These are phyloP conservation scores for Rhinoderma darwinii DNA, from an alignment of 2,113 vertebrate genomes.

Conservation along the genomic window DNA sequence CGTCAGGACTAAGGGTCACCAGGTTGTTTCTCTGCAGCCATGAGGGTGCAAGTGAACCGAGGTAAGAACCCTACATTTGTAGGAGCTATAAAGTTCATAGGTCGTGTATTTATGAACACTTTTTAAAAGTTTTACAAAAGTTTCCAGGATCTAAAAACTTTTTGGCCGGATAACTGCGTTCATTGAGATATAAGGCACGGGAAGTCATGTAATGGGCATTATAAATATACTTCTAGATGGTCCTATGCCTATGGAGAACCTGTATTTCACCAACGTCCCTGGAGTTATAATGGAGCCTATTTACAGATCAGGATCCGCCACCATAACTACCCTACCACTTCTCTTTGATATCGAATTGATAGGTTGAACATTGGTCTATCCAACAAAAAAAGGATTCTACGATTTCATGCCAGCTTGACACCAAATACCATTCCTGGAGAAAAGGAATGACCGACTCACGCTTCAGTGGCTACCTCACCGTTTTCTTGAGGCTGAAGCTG, in stretches of 20 bases:
- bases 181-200: not conserved
- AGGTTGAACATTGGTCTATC: not conserved
- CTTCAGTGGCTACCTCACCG: constrained; percentile 87
- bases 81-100: not conserved
- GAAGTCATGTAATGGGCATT: not conserved
- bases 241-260: not conserved
- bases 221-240: not conserved
- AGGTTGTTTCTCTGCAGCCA: not conserved
- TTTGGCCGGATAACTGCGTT: not conserved
- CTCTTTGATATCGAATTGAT: not conserved
- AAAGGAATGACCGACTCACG: constrained; percentile 67
- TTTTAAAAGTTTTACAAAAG: not conserved
- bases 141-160: not conserved
- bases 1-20: no score
- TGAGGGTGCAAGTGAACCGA: not conserved
- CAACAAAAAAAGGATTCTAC: not conserved
- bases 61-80: not conserved
- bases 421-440: not conserved
- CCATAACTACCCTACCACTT: not conserved
- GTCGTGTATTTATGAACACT: not conserved
- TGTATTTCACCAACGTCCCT: no score
- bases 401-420: not conserved
- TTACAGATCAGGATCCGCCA: not conserved
- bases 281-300: not conserved
- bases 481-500: constrained; percentile 95